Percentiles rank a stretch among this genome's conserved stretches.
These are phyloP conservation scores for Arctopsyche grandis DNA, from an alignment of 1,140 invertebrate genomes.

Conservation along the genomic window DNA sequence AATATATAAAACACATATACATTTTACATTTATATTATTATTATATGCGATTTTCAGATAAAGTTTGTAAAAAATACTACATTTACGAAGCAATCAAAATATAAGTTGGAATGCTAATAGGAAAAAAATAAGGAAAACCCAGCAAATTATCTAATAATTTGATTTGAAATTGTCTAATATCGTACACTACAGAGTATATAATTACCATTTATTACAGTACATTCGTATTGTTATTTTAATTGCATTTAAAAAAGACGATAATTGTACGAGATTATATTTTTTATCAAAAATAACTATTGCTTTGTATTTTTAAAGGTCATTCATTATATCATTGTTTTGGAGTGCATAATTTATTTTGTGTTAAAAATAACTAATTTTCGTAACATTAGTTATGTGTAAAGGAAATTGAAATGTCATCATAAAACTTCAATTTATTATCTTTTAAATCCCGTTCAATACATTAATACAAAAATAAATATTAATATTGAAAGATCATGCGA, in stretches of 20 bases:
- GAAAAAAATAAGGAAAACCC: not conserved
- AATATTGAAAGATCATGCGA: not conserved
- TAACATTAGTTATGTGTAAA: not conserved
- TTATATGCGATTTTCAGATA: too few relatives aligned
- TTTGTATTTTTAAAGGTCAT: too few relatives aligned
- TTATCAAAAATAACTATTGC: too few relatives aligned
- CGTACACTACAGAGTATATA: not conserved
- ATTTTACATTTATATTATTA: too few relatives aligned
- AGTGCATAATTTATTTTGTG: too few relatives aligned
- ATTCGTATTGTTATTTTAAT: conserved; percentile 22
- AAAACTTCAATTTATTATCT: not conserved
- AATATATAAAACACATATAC: too few relatives aligned
- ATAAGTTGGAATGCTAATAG: not conserved
- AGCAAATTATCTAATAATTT: not conserved
- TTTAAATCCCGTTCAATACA: not conserved
- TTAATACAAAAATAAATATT: not conserved
- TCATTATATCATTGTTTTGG: too few relatives aligned
- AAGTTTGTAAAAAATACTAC: too few relatives aligned
- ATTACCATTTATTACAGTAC: conserved; percentile 6
- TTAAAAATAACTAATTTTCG: not conserved
- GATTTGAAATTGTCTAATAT: conserved; percentile 5
- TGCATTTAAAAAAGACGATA: not conserved
- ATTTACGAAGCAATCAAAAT: too few relatives aligned
- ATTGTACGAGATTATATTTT: not conserved
- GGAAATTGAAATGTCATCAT: conserved; percentile 7